Evolutionary conservation across 2,797 vertebrate genomes (phyloP), one percentile per base, ranked within the genome.

Genomic region (Eupleurogrammus muticus): DNA sequence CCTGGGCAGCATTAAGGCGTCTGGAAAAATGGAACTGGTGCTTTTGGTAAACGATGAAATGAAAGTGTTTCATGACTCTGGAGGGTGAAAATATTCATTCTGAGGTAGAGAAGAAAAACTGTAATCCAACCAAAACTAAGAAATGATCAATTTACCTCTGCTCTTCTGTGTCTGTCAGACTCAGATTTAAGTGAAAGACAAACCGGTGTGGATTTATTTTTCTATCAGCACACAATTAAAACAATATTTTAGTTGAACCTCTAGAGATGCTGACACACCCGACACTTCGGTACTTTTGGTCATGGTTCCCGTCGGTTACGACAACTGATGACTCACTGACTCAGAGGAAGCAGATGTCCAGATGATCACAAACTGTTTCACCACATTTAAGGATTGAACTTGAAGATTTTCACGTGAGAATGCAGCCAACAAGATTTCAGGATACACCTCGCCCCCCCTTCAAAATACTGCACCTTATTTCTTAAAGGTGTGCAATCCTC

Each of bases 31-130:
- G 57, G 70, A 75, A 51, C 62, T 21, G 47, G 42, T 20, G 13
- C 56, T 72, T 74, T 77, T 77, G 76, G 64, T 71, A 47, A 53
- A 61, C 6, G 69, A 76, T 83, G 80, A 75, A 79, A 81, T 69
- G 44, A 74, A 63, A 56, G 38, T 51, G 50, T 65, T 75, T 77
- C 40, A 56, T 49, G 32, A 32, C 9, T 55, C 36, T 52, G 12
- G 60, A 42, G 56, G 28, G 19, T 57, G 21, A 49, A 36, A 38
- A 28, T 46, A 42, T 48, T 48, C 50, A 51, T 3, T 2, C 20
- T 0, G 17, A 63, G 63, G 40, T 60, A 21, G 11, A 46, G 12
- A 51, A n/a, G 3, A 28, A 16, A 12, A 50, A 17, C 19, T 46
- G 67, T 35, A 42, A 51, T 57, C 19, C 2, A n/a, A 61, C 36